Base-by-base conservation (phyloP, 2,888 invertebrate species). In the Blastobasis lacticolella region DNA sequence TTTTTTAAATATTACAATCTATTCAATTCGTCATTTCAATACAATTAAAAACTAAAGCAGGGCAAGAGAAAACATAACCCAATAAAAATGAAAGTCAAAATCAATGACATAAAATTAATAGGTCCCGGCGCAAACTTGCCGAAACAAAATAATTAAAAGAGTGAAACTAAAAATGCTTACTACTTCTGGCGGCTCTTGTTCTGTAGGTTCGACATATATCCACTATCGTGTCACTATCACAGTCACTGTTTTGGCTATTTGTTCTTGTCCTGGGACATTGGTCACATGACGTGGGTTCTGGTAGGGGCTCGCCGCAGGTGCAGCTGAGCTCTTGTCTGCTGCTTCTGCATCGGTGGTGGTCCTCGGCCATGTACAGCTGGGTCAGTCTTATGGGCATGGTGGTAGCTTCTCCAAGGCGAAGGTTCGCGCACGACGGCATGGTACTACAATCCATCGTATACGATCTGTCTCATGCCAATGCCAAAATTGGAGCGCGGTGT, bases 191-290 rank as follows among this genome's bases (percentile, higher is more conserved):
- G 49, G 78, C 59, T 60, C 79, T 81, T 50, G 78, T 71, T 75
- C 74, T 80, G 63, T 80, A 81, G 4, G 76, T 75, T 64, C 79
- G 75, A 73, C 66, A 70, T 73, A 73, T 78, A 62, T 74, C 75
- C 77, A 78, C 72, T 69, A 70, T 60, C 72, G 79, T 86, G 82
- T 83, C 87, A 88, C 87, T 86, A 83, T 83, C 87, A 88, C 87
- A 83, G 73, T 82, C 87, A 88, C 86, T 83, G 64, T 72, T 77
- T 78, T 75, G 67, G 72, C 75, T 81, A 79, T 69, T 73, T 65
- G 75, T 71, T 77, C 81, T 85, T 75, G 80, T 86, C 70, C 84
- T 82, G 69, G 63, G 67, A 66, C 86, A 87, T 70, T 71, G 72
- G 75, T 81, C 82, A 85, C 86, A 87, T 67, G 66, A 69, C 60